Conservation (phyloP, 2,797 vertebrate genomes). For the Limosa lapponica region DNA sequence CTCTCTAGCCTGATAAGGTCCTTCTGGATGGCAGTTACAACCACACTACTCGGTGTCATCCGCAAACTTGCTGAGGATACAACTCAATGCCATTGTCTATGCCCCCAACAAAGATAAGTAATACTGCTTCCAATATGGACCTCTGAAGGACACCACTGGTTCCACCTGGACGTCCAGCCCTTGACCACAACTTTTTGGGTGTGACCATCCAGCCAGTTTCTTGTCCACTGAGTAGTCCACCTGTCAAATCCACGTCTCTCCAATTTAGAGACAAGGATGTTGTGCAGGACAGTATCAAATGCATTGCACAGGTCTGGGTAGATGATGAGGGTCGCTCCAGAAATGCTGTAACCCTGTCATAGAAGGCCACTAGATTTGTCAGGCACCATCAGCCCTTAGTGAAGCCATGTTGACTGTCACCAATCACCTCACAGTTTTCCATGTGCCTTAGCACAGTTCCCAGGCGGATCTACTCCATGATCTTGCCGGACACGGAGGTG, state of each 20-base stretch:
- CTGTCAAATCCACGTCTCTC: not conserved
- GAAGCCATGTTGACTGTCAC: not conserved
- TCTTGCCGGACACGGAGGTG: not conserved
- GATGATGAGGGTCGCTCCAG: not conserved
- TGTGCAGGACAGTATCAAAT: not conserved
- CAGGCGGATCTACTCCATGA: not conserved
- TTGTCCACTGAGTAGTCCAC: not conserved
- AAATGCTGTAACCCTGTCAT: fast-evolving
- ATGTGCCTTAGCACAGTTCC: not conserved
- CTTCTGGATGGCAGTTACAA: not conserved
- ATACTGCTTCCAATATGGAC: not conserved
- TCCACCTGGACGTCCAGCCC: fast-evolving
- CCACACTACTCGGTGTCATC: not conserved
- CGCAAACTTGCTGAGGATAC: not conserved
- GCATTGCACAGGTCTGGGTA: not conserved
- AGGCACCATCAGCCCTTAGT: not conserved
- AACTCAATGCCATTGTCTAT: not conserved
- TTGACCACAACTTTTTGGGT: not conserved
- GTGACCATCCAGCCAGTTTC: not conserved
- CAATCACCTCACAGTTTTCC: not conserved
- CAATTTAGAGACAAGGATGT: not conserved
- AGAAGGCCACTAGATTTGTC: not conserved
- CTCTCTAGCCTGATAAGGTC: not conserved
- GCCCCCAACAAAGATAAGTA: not conserved
- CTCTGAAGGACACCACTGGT: not conserved